Evolutionary conservation across 2,888 invertebrate species (phyloP).

Genomic region (Bombyx huttoni): DNA sequence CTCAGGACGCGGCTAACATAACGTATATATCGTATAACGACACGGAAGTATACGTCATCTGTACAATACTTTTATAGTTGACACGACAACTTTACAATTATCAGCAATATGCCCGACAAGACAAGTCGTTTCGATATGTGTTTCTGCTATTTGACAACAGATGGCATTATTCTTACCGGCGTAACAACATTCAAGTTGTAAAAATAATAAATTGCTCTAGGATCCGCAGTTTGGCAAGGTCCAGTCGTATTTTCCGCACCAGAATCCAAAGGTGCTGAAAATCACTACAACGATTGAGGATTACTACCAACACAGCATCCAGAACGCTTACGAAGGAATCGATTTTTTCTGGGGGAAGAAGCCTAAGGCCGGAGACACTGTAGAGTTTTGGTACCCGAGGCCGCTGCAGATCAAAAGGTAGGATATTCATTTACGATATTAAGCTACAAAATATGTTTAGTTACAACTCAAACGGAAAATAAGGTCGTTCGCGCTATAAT

Average conservation of each 20-base stretch:
- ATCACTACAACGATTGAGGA: constrained; percentile 82
- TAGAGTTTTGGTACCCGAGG: constrained; percentile 84
- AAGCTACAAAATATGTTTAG: neutral
- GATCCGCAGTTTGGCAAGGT: constrained; percentile 91
- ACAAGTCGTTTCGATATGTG: too few species aligned
- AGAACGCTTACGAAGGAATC: constrained; percentile 87
- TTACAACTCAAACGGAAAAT: too few species aligned
- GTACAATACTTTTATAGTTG: too few species aligned
- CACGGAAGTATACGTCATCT: too few species aligned
- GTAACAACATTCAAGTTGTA: too few species aligned
- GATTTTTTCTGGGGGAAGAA: constrained; percentile 93
- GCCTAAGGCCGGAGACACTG: constrained; percentile 85
- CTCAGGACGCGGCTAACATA: too few species aligned
- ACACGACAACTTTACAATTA: too few species aligned
- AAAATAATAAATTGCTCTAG: constrained; percentile 46
- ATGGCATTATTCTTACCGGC: too few species aligned
- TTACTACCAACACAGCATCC: constrained; percentile 84
- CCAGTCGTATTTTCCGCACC: constrained; percentile 82
- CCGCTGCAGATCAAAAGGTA: constrained; percentile 81
- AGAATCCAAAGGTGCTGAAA: constrained; percentile 79
- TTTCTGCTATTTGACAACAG: too few species aligned
- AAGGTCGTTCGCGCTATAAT: too few species aligned
- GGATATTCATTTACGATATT: constrained; percentile 5
- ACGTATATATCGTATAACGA: too few species aligned
- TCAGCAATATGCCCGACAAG: too few species aligned